phyloP scores from a whole-genome alignment of 2,113 vertebrate species.

The Chiloscyllium plagiosum region DNA sequence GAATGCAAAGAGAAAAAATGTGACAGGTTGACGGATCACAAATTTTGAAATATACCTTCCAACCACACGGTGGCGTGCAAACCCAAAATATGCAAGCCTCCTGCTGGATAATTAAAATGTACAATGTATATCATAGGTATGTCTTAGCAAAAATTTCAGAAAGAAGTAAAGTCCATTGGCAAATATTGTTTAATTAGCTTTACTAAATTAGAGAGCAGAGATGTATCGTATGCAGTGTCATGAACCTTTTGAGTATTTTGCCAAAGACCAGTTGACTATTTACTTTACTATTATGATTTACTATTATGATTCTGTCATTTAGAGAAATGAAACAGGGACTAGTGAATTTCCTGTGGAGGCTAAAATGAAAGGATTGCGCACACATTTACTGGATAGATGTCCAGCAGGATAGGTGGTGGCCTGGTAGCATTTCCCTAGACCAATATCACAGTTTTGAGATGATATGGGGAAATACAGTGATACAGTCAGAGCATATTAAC shows the following conservation, averaged over 20 bases:
- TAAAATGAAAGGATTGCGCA: neutral
- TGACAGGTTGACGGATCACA: too few species aligned
- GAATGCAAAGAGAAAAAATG: too few species aligned
- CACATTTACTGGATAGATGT: neutral
- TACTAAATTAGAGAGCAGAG: neutral
- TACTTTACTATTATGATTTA: neutral
- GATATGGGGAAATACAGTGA: neutral
- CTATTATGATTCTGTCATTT: neutral
- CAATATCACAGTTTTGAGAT: neutral
- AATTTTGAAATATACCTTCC: neutral
- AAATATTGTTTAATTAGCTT: neutral
- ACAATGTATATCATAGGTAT: neutral
- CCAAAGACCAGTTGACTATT: neutral
- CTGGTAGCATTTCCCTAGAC: neutral
- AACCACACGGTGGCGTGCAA: neutral
- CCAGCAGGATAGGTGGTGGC: neutral
- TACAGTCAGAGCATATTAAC: neutral
- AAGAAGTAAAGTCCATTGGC: neutral
- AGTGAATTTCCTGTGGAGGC: neutral
- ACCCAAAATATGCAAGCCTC: neutral
- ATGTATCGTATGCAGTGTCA: neutral
- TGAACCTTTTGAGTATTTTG: neutral
- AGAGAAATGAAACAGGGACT: neutral
- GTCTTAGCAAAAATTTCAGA: neutral
- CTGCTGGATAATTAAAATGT: neutral